A percentile compares a stretch with the other conserved stretches of the same genome.
Conservation (phyloP, 2,888 invertebrate genomes). For the Apodemia zela region DNA sequence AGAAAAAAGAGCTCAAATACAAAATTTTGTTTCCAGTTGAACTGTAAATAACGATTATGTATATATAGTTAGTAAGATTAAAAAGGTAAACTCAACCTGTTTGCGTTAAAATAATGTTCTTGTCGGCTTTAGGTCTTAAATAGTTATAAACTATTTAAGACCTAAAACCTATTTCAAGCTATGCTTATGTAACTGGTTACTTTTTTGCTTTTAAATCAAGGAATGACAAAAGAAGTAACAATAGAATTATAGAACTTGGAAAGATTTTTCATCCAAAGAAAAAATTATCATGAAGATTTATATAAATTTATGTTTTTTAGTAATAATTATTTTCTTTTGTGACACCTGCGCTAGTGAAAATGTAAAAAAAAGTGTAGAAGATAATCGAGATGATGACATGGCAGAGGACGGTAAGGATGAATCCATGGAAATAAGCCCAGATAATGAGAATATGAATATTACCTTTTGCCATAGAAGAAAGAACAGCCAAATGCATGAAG, state of each 20-base stretch:
- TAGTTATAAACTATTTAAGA: not conserved
- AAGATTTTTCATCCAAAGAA: not conserved
- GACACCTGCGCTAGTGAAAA: slow-evolving; percentile 43
- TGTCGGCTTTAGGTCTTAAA: too few relatives aligned
- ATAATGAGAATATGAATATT: slow-evolving; percentile 44
- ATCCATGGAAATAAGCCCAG: slow-evolving; percentile 53
- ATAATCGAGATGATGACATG: slow-evolving; percentile 52
- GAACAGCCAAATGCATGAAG: slow-evolving; percentile 60
- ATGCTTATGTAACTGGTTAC: not conserved
- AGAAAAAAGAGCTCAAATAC: too few relatives aligned
- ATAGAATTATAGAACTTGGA: slow-evolving; percentile 1
- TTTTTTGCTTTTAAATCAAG: not conserved
- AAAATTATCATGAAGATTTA: slow-evolving; percentile 20
- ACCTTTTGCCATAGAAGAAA: slow-evolving; percentile 55
- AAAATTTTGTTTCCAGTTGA: too few relatives aligned
- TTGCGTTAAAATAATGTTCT: not conserved
- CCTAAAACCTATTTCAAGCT: not conserved
- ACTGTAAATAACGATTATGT: too few relatives aligned
- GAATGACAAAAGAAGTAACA: slow-evolving; percentile 4
- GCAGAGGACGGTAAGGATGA: slow-evolving; percentile 56
- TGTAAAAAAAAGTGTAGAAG: slow-evolving; percentile 63
- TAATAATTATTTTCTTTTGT: slow-evolving; percentile 43
- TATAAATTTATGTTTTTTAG: slow-evolving; percentile 41
- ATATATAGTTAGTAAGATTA: too few relatives aligned
- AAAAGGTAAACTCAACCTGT: not conserved